These are phyloP conservation scores for Pygathrix nemaeus DNA, from an alignment of 2,113 vertebrate species.

Conservation along the genomic window DNA sequence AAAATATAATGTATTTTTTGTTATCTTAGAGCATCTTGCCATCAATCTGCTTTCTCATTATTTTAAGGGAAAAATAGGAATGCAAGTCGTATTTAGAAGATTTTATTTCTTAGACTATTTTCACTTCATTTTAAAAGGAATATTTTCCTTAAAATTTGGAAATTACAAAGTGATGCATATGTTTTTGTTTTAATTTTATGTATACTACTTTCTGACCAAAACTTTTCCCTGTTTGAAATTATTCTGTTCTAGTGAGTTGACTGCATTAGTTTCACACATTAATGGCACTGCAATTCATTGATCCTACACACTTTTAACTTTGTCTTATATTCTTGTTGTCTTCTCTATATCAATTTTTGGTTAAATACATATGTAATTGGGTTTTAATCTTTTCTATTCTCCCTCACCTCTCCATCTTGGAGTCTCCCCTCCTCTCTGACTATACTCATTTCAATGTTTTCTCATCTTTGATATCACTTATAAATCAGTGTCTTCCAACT, in stretches of 20 bases:
- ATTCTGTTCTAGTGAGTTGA: neutral
- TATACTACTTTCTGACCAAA: neutral
- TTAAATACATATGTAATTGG: neutral
- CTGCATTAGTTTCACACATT: neutral
- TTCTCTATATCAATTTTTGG: neutral
- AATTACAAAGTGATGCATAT: neutral
- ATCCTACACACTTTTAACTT: neutral
- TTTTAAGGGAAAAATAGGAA: neutral
- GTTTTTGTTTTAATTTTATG: neutral
- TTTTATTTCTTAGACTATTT: neutral
- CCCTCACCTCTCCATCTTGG: neutral
- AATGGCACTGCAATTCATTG: neutral
- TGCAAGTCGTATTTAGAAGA: neutral
- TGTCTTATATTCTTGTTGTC: neutral
- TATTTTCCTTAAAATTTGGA: neutral
- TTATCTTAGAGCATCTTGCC: neutral
- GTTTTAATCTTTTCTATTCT: neutral
- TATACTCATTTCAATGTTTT: neutral
- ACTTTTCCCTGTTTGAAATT: neutral
- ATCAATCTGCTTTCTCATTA: slow-evolving; percentile 10
- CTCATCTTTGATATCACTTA: neutral
- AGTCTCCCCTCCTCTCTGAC: neutral
- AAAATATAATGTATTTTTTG: slow-evolving; percentile 17
- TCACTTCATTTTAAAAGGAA: neutral
- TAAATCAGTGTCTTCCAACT: neutral